phyloP scores from a whole-genome alignment of 2,113 vertebrate genomes.

The Lophura nycthemera region DNA sequence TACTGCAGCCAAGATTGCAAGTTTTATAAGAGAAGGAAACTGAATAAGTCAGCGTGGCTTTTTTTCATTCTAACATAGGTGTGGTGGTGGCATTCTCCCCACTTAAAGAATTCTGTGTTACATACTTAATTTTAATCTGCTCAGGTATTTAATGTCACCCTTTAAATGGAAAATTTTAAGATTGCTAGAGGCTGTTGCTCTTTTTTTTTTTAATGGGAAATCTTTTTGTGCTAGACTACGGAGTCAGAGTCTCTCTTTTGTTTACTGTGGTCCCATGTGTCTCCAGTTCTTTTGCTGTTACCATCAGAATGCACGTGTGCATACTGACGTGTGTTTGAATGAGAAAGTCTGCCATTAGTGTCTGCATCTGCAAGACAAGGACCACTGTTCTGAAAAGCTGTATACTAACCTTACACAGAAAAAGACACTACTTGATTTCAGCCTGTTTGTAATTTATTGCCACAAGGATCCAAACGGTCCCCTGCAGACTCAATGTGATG shows the following conservation, averaged over 20 bases:
- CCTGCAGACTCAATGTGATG: background rate
- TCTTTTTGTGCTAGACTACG: background rate
- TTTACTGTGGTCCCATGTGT: background rate
- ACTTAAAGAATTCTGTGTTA: background rate
- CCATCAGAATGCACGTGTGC: background rate
- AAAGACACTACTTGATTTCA: background rate
- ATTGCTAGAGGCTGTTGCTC: background rate
- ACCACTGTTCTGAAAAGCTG: background rate
- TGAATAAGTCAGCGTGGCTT: background rate
- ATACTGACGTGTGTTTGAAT: background rate
- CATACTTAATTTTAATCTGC: background rate
- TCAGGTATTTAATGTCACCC: background rate
- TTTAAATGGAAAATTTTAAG: background rate
- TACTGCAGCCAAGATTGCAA: background rate
- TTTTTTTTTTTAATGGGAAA: background rate
- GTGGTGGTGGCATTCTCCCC: background rate
- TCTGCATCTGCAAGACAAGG: background rate
- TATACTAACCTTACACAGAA: background rate
- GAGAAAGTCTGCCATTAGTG: background rate
- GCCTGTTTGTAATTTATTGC: background rate
- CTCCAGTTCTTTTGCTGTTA: background rate
- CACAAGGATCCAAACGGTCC: background rate
- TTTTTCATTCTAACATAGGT: background rate
- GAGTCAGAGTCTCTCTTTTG: background rate
- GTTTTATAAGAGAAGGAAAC: background rate